A percentile compares a stretch with the other conserved stretches of the same genome.
phyloP scores from a whole-genome alignment of 2,888 invertebrate genomes.

The Candidula unifasciata region DNA sequence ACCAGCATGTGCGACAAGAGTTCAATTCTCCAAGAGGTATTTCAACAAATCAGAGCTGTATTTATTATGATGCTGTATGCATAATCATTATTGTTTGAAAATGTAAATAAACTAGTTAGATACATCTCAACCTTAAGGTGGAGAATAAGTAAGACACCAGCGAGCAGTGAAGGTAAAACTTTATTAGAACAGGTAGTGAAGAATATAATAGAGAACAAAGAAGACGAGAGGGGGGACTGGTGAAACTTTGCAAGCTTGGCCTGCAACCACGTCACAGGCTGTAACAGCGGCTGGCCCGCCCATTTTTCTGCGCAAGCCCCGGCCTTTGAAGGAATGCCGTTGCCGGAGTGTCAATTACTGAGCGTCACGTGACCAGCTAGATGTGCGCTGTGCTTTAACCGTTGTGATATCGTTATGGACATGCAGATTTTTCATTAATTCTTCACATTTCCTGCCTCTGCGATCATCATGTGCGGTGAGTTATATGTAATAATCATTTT shows the following conservation, averaged over 20 bases:
- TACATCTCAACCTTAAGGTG: no score
- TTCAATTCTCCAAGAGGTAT: no score
- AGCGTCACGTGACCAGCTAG: constrained; percentile 47
- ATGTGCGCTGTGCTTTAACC: constrained; percentile 37
- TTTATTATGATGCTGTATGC: no score
- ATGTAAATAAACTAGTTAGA: no score
- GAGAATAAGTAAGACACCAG: not conserved
- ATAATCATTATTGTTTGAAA: no score
- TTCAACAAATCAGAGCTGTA: no score
- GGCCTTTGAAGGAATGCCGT: constrained; percentile 52
- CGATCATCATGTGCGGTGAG: constrained; percentile 48
- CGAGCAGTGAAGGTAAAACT: not conserved
- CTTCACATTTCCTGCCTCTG: not conserved
- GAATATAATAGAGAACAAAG: constrained; percentile 3
- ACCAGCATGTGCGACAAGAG: no score
- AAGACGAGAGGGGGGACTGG: constrained; percentile 9
- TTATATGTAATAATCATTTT: constrained; percentile 29
- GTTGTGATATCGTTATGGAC: constrained; percentile 29
- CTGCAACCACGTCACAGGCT: constrained; percentile 24
- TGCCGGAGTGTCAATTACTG: constrained; percentile 51
- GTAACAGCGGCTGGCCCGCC: constrained; percentile 33
- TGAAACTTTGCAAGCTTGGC: not conserved
- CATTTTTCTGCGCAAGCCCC: constrained; percentile 43
- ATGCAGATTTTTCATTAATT: constrained; percentile 46
- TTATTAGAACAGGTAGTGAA: not conserved